These are phyloP conservation scores for Ptilonorhynchus violaceus DNA, from an alignment of 2,113 vertebrate species.

Conservation along the genomic window DNA sequence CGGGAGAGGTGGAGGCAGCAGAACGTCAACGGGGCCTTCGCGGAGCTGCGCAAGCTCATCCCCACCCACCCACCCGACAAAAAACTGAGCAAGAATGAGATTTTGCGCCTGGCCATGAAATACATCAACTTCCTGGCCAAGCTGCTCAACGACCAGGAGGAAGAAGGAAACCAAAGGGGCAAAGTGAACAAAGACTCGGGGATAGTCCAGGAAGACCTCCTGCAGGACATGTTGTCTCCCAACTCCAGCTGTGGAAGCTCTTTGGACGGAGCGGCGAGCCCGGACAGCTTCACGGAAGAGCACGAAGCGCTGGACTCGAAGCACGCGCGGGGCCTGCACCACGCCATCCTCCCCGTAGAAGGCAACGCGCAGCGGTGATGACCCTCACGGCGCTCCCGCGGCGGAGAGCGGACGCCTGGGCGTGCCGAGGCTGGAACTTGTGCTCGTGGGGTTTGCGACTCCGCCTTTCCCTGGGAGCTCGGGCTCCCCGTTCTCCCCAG, in stretches of 20 bases:
- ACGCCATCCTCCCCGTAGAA: conserved; percentile 83
- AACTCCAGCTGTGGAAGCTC: conserved; percentile 92
- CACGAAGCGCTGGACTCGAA: conserved; percentile 76
- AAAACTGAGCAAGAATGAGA: conserved; percentile 96
- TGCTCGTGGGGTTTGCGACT: background rate
- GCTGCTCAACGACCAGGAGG: conserved; percentile 92
- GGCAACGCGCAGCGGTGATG: conserved; percentile 86
- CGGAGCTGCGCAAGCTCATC: conserved; percentile 93
- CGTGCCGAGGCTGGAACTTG: background rate
- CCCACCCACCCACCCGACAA: conserved; percentile 93
- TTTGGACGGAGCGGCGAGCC: conserved; percentile 88
- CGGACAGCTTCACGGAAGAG: conserved; percentile 90
- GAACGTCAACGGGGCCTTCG: conserved; percentile 92
- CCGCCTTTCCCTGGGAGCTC: background rate
- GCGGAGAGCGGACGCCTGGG: background rate
- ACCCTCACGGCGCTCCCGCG: background rate
- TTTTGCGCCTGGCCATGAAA: conserved; percentile 94
- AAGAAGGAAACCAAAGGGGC: conserved; percentile 83
- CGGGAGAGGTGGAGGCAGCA: conserved; percentile 94
- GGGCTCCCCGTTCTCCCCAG: background rate
- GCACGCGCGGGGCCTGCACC: conserved; percentile 78
- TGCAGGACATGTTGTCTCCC: conserved; percentile 89
- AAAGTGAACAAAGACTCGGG: conserved; percentile 80
- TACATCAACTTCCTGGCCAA: conserved; percentile 97
- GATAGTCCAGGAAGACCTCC: conserved; percentile 86